These are phyloP conservation scores for Himalopsyche kuldschensis DNA, from an alignment of 2,888 invertebrate genomes.

Conservation along the genomic window DNA sequence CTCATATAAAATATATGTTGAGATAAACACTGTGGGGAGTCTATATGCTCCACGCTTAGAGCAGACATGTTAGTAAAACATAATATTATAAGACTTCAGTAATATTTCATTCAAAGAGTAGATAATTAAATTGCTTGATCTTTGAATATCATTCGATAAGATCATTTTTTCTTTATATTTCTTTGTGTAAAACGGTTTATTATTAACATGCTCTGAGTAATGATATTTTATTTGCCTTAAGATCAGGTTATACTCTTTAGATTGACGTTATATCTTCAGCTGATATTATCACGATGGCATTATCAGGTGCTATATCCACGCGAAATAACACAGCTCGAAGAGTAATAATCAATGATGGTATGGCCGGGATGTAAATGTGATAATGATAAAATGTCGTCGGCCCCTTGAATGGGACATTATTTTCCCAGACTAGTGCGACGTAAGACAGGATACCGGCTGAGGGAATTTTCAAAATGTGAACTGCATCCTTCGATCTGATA, in stretches of 20 bases:
- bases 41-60: no score
- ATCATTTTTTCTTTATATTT: no score
- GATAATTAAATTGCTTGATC: no score
- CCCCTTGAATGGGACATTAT: background rate
- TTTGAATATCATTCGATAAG: no score
- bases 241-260: background rate
- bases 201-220: no score
- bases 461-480: conserved; percentile 8
- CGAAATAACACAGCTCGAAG: background rate
- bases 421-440: background rate
- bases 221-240: no score
- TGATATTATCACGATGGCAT: background rate
- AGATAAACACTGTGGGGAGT: no score
- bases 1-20: no score
- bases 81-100: no score
- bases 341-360: background rate
- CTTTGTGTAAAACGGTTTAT: no score
- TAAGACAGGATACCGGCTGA: background rate
- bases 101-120: no score
- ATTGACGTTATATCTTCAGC: background rate
- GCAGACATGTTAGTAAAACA: no score
- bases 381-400: background rate
- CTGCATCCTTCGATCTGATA: conserved; percentile 14
- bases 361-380: background rate
- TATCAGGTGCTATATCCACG: background rate